Base-by-base conservation (phyloP, 37 sponge, comb jelly and placozoan genomes). In the Sycon ciliatum region DNA sequence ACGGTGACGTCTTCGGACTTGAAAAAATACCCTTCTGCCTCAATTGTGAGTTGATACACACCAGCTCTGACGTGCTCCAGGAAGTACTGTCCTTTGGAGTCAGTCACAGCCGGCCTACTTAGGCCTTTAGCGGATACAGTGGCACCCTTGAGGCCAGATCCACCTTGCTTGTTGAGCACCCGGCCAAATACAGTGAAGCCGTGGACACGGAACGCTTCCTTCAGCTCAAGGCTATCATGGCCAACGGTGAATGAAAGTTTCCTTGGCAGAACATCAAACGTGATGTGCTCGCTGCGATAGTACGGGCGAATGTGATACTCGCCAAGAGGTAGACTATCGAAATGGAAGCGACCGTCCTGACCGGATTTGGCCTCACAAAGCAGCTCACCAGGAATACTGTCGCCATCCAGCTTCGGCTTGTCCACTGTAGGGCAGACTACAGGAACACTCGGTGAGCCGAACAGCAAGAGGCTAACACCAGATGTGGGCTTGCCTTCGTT, bases 181-280 rank as follows among this genome's bases (percentile, higher is more conserved):
- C 49, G 42, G 30, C 94, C 94, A 20, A 73, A 61, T 26, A 93
- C 86, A 54, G 85, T 65, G 64, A 93, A 93, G 1, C 94, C 94
- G 32, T 86, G 79, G 1, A 93, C 89, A 33, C 82, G 73, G 80
- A 93, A 93, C 1, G 65, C 62, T 46, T 79, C 80, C 69, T 80
- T 31, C 9, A 89, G 24, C 24, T 54, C 11, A 20, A 94, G 71
- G 27, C 84, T 78, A 11, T 65, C 78, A 63, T 83, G 79, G 39
- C 26, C 31, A 1, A 94, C 95, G 23, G 71, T 34, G 36, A 89
- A 72, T 0, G 60, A 38, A 16, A 89, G 53, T 68, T 75, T 60
- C 35, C 49, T 61, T 13, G 95, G 95, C 27, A 65, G 58, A 7
- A 94, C 88, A 36, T 86, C 83, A 76, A 89, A 94, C 24, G 54